Evolutionary conservation across 2,888 invertebrate genomes (phyloP).

Genomic region (Cataglyphis cursor): DNA sequence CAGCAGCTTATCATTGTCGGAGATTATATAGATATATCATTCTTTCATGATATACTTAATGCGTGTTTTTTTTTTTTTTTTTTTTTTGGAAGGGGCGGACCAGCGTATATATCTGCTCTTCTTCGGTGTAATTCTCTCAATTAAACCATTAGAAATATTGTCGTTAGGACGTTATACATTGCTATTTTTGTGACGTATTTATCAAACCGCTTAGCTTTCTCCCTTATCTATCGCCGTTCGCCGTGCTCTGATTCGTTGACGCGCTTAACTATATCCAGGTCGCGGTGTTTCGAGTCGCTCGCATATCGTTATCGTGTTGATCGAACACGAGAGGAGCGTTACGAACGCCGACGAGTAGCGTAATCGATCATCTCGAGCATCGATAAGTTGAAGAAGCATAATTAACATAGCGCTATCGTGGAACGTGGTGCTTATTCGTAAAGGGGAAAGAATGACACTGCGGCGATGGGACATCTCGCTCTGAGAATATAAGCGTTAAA

Average conservation of each 20-base stretch:
- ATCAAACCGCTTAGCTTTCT: slow-evolving; percentile 71
- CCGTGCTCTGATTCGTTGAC: slow-evolving; percentile 36
- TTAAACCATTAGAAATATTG: slow-evolving; percentile 81
- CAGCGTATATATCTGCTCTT: slow-evolving; percentile 28
- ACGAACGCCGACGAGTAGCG: slow-evolving; percentile 1
- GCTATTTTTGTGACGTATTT: slow-evolving; percentile 80
- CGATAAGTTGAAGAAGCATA: slow-evolving; percentile 18
- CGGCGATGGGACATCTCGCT: slow-evolving; percentile 30
- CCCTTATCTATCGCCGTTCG: slow-evolving; percentile 52
- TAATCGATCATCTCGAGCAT: slow-evolving; percentile 20
- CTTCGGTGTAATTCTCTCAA: slow-evolving; percentile 63
- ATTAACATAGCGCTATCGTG: slow-evolving; percentile 9
- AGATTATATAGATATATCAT: slow-evolving; percentile 31
- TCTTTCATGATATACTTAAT: slow-evolving; percentile 10
- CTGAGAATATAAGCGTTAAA: slow-evolving; percentile 37
- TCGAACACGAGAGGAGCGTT: slow-evolving; percentile 28
- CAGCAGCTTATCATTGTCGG: slow-evolving; percentile 35
- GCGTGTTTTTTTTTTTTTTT: background rate
- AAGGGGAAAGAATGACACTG: slow-evolving; percentile 43
- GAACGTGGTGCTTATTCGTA: slow-evolving; percentile 12
- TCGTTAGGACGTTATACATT: slow-evolving; percentile 86
- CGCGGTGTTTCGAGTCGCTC: slow-evolving; percentile 49
- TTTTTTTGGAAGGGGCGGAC: slow-evolving; percentile 10
- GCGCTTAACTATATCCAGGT: background rate
- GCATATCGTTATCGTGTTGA: background rate